A percentile compares a stretch with the other conserved stretches of the same genome.
These are phyloP conservation scores for Odontomachus brunneus DNA, from an alignment of 1,140 invertebrate species.

Conservation along the genomic window DNA sequence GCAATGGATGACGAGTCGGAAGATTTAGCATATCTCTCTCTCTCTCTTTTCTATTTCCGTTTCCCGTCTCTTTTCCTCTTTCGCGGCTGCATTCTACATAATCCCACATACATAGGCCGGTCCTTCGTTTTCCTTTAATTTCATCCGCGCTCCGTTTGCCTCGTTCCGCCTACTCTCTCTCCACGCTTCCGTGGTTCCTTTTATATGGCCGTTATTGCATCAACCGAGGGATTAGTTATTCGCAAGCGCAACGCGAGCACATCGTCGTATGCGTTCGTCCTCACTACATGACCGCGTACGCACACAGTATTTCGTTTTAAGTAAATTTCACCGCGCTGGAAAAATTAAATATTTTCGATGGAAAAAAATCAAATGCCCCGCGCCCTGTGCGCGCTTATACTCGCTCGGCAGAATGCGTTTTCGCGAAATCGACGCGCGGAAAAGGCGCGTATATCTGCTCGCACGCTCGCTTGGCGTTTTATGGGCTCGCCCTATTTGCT, in stretches of 20 bases:
- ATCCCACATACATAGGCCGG: constrained; percentile 7
- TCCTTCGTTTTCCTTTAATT: constrained; percentile 48
- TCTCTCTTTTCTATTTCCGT: neutral
- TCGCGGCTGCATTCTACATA: constrained; percentile 6
- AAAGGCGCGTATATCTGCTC: neutral
- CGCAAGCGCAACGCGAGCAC: constrained; percentile 7
- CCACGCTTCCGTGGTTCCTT: neutral
- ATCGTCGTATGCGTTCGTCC: neutral
- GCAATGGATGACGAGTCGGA: constrained; percentile 20
- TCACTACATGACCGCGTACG: neutral
- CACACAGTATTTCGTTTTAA: constrained; percentile 41
- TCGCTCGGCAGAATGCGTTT: neutral
- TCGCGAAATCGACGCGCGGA: constrained; percentile 1
- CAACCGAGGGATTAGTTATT: constrained; percentile 40
- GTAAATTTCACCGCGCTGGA: constrained; percentile 24
- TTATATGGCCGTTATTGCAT: constrained; percentile 34
- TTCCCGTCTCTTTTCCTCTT: neutral
- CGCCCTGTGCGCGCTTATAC: neutral
- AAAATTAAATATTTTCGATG: constrained; percentile 44
- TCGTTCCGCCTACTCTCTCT: constrained; percentile 12
- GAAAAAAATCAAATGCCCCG: constrained; percentile 29
- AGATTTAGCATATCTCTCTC: constrained; percentile 24
- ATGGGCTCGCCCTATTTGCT: neutral
- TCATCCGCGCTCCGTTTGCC: constrained; percentile 8
- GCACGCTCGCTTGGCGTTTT: neutral